Conservation (phyloP, 2,113 vertebrate genomes). For the Centropus bengalensis region DNA sequence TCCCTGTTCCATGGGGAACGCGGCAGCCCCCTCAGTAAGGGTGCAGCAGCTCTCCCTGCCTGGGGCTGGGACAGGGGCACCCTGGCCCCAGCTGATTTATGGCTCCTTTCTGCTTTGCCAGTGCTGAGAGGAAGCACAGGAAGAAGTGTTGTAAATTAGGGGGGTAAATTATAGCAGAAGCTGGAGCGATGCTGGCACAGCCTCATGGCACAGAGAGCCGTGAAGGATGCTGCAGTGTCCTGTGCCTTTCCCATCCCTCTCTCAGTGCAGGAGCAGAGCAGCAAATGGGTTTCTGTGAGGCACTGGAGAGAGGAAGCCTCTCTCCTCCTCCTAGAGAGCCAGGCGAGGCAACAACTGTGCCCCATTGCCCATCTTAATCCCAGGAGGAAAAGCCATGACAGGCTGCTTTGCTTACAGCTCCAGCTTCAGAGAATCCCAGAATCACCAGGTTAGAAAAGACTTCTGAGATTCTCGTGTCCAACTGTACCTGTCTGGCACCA, state of each 20-base stretch:
- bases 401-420: not conserved
- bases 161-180: not conserved
- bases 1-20: not conserved
- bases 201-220: fast-evolving
- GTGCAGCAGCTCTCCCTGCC: too few species aligned
- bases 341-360: fast-evolving
- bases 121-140: not conserved
- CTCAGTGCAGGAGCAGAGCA: not conserved
- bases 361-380: fast-evolving
- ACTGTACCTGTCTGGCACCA: too few species aligned
- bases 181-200: not conserved
- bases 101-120: not conserved
- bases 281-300: fast-evolving
- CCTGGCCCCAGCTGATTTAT: not conserved
- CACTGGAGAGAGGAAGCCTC: not conserved
- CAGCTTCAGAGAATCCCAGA: too few species aligned
- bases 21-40: not conserved
- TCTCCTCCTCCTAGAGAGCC: not conserved
- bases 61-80: not conserved
- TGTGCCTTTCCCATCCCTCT: not conserved
- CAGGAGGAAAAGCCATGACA: not conserved
- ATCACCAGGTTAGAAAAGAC: too few species aligned
- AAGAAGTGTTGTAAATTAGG: not conserved
- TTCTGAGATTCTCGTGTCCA: too few species aligned
- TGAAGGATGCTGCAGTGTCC: not conserved